Evolutionary conservation across 2,113 vertebrate genomes (phyloP), one percentile per base, ranked within the genome.

Genomic region (Morone chrysops): DNA sequence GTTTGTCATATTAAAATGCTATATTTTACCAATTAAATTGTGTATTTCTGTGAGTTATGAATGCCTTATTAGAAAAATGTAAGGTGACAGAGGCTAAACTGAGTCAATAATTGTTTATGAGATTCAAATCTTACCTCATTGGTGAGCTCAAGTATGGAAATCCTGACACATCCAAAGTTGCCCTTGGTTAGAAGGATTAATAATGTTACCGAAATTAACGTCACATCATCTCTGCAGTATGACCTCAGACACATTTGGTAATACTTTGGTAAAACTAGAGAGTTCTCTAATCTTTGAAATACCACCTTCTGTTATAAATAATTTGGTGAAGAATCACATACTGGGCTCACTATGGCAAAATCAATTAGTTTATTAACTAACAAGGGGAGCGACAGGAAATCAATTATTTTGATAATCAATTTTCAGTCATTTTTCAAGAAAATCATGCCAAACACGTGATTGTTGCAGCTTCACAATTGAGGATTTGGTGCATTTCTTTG

Each of bases 141-240:
- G 45, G 61, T 62, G 67, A 81, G 38, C 72, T 78, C 54, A 51
- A 43, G 71, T 54, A 50, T 65, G 45, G 41, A 86, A 89, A 88
- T 75, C n/a, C 71, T 81, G 73, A 81, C 66, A 81, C 67, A 82
- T 87, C 10, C 25, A 51, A 31, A n/a, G 25, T 11, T 40, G 65
- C 51, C 72, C 61, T 75, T 41, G 60, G 65, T 43, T 8, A 9
- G 45, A 13, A 75, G 41, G 72, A 80, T 82, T 70, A 82, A 83
- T 70, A 84, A 85, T 60, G 47, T n/a, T 67, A 41, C 70, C 40
- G 40, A 67, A 83, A 62, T 82, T 56, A 71, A 77, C 11, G 6
- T 74, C 53, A 53, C 11, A 68, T 80, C 71, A 47, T 63, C 45
- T 51, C 62, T 57, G 50, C 59, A 71, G 54, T 20, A 11, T 50